Conservation (phyloP, 2,797 vertebrate species). For the Sternarchorhynchus goeldii region DNA sequence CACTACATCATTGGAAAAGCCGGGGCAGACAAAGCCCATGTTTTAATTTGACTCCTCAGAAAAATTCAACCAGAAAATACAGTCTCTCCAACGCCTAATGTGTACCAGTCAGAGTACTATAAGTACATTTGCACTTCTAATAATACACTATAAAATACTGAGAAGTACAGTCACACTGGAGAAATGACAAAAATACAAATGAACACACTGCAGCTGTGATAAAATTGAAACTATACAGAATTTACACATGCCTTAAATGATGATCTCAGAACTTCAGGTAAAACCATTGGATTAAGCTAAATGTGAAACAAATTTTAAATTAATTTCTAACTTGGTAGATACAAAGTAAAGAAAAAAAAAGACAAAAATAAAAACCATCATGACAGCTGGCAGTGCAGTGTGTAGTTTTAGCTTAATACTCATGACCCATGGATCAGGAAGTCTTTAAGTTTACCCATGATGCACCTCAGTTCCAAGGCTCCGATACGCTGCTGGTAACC, state of each 20-base stretch:
- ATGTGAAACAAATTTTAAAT: constrained; percentile 52
- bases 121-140: constrained; percentile 59
- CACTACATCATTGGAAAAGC: constrained; percentile 68
- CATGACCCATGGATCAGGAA: constrained; percentile 57
- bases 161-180: constrained; percentile 70
- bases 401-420: constrained; percentile 63
- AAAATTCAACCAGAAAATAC: constrained; percentile 77
- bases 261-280: constrained; percentile 63
- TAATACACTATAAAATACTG: constrained; percentile 76
- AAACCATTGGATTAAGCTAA: constrained; percentile 70
- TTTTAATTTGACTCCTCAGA: constrained; percentile 76
- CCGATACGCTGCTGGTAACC: constrained; percentile 59
- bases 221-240: constrained; percentile 68
- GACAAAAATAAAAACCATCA: constrained; percentile 54
- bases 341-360: constrained; percentile 58
- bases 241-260: constrained; percentile 71
- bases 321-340: constrained; percentile 51
- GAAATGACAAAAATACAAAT: constrained; percentile 69
- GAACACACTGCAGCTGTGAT: constrained; percentile 67
- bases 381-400: constrained; percentile 70
- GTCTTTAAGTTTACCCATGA: constrained; percentile 62
- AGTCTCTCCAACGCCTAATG: constrained; percentile 70
- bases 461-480: constrained; percentile 66
- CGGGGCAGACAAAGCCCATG: constrained; percentile 72
- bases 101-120: constrained; percentile 63